A percentile compares a stretch with the other conserved stretches of the same genome.
These are phyloP conservation scores for Phortica okadai DNA, from an alignment of 2,888 invertebrate species.

Conservation along the genomic window DNA sequence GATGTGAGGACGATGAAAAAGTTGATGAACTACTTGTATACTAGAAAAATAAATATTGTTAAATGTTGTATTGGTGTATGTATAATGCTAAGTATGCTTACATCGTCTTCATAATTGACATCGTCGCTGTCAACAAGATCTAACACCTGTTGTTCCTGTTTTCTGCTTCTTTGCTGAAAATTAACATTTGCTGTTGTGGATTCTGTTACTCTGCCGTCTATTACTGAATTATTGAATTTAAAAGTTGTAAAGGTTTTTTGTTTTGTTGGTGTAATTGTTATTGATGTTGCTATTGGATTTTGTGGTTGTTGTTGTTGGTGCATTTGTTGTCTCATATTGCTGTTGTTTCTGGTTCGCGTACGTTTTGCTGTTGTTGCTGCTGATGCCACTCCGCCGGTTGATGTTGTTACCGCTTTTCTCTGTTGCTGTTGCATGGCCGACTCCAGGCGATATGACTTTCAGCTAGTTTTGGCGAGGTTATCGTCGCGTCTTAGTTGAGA, in stretches of 20 bases:
- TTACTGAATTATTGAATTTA: conserved; percentile 43
- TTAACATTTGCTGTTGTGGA: conserved; percentile 31
- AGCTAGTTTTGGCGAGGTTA: conserved; percentile 76
- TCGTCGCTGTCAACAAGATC: not conserved
- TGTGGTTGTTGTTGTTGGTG: conserved; percentile 34
- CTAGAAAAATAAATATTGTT: conserved; percentile 33
- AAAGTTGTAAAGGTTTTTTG: conserved; percentile 22
- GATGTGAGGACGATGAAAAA: conserved; percentile 59
- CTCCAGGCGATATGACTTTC: conserved; percentile 72
- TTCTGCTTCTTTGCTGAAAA: not conserved
- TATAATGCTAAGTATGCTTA: conserved; percentile 37
- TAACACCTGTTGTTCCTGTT: conserved; percentile 10
- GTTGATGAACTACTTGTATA: conserved; percentile 58
- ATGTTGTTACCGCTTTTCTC: conserved; percentile 41
- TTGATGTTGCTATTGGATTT: conserved; percentile 33
- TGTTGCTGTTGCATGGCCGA: conserved; percentile 48
- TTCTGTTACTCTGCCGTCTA: conserved; percentile 26
- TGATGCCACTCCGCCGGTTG: conserved; percentile 33
- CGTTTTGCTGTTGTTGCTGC: conserved; percentile 48
- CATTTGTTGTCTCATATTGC: conserved; percentile 41
- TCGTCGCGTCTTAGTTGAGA: conserved; percentile 76
- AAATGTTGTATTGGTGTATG: not conserved
- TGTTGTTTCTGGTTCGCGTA: conserved; percentile 18
- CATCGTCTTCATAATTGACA: conserved; percentile 51
- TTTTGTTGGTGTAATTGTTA: conserved; percentile 10